These are phyloP conservation scores for Ctenopoma multispine DNA, from an alignment of 2,797 vertebrate species.

Conservation along the genomic window DNA sequence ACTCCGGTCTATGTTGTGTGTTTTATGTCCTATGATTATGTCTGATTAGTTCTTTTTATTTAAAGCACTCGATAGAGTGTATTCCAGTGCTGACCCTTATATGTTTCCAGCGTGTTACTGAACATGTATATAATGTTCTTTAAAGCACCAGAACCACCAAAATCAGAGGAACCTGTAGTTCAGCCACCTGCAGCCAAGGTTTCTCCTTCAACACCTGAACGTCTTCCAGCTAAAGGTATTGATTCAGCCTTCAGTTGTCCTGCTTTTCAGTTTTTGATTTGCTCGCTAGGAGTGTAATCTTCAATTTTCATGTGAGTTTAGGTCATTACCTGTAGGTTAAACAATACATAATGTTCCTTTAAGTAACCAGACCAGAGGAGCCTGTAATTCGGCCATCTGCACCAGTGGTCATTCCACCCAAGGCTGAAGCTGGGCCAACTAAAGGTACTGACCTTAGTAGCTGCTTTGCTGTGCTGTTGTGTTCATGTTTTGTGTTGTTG, in stretches of 20 bases:
- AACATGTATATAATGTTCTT: conserved; percentile 49
- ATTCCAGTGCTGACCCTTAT: not conserved
- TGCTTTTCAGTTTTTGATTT: conserved; percentile 19
- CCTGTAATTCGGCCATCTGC: conserved; percentile 52
- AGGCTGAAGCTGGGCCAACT: conserved; percentile 48
- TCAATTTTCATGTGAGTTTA: conserved; percentile 21
- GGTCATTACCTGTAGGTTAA: conserved; percentile 27
- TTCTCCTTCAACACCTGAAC: conserved; percentile 25
- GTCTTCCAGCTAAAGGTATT: conserved; percentile 53
- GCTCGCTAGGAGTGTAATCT: conserved; percentile 48
- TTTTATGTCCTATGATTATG: conserved; percentile 2
- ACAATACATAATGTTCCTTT: conserved; percentile 74
- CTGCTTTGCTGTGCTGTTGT: not conserved
- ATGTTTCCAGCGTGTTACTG: conserved; percentile 2
- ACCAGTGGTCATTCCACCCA: conserved; percentile 52
- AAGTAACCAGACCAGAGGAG: conserved; percentile 77
- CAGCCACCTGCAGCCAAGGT: conserved; percentile 22
- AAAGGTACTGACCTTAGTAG: conserved; percentile 65
- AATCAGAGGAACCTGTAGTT: conserved; percentile 47
- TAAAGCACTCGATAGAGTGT: conserved; percentile 60
- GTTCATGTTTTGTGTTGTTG: conserved; percentile 22
- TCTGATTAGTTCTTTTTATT: not conserved
- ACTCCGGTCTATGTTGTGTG: not conserved
- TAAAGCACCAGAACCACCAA: conserved; percentile 53
- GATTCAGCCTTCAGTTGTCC: not conserved